A percentile compares a stretch with the other conserved stretches of the same genome.
These are phyloP conservation scores for Anguilla rostrata DNA, from an alignment of 2,113 vertebrate genomes.

Conservation along the genomic window DNA sequence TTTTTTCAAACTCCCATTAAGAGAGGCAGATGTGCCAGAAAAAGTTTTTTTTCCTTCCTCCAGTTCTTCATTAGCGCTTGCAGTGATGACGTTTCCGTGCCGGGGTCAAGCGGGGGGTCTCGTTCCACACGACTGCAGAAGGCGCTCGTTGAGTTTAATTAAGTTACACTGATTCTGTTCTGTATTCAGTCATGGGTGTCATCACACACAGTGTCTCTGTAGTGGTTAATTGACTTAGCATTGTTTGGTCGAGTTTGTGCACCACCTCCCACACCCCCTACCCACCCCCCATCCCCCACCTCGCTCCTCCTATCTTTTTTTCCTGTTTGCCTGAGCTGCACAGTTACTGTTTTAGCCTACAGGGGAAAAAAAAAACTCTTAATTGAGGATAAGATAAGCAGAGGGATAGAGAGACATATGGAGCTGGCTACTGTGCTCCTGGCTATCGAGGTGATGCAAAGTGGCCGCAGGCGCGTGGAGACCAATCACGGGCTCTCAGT, in stretches of 20 bases:
- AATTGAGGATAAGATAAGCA: conserved; percentile 32
- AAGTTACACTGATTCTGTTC: conserved; percentile 34
- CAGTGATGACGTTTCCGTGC: conserved; percentile 26
- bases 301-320: not conserved
- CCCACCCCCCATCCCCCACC: not conserved
- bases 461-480: not conserved
- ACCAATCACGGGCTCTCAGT: not conserved
- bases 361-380: conserved; percentile 23
- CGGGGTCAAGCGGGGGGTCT: conserved; percentile 30
- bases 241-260: conserved; percentile 34
- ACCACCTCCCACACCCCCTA: not conserved
- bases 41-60: conserved; percentile 2
- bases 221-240: conserved; percentile 31
- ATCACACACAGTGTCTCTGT: conserved; percentile 24
- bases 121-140: conserved; percentile 39
- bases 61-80: conserved; percentile 14
- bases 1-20: not conserved
- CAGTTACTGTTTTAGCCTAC: conserved; percentile 14
- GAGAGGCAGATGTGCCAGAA: not conserved
- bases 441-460: conserved; percentile 19
- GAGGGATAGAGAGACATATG: conserved; percentile 27
- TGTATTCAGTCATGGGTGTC: conserved; percentile 30
- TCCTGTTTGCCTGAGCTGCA: conserved; percentile 19
- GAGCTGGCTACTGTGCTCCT: conserved; percentile 20
- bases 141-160: conserved; percentile 37